Percentiles rank a stretch among this genome's conserved stretches.
phyloP scores from a whole-genome alignment of 2,888 invertebrate genomes.

The Hirtodrosophila trivittata region DNA sequence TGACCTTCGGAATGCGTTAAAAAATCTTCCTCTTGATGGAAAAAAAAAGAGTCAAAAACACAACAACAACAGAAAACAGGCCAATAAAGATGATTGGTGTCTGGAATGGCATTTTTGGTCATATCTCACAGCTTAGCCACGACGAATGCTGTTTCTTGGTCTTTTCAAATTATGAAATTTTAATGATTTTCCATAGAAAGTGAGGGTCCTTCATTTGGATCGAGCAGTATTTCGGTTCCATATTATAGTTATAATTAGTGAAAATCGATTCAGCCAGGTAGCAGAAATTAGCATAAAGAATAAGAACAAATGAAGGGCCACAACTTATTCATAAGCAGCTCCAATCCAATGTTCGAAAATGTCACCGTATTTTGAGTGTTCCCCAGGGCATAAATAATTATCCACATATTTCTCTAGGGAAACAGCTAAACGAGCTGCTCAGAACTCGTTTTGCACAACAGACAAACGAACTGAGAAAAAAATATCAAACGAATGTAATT shows the following conservation, averaged over 20 bases:
- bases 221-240: background rate
- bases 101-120: slow-evolving; percentile 51
- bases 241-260: no score
- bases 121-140: background rate
- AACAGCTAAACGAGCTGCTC: background rate
- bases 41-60: slow-evolving; percentile 17
- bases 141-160: slow-evolving; percentile 17
- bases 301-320: no score
- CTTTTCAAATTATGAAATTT: slow-evolving; percentile 45
- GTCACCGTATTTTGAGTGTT: no score
- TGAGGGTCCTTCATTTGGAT: slow-evolving; percentile 13
- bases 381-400: slow-evolving; percentile 8
- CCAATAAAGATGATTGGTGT: slow-evolving; percentile 72
- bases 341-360: no score
- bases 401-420: slow-evolving; percentile 10
- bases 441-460: slow-evolving; percentile 41
- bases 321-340: no score
- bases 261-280: no score
- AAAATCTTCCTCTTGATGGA: slow-evolving; percentile 25
- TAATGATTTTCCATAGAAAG: slow-evolving; percentile 45
- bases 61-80: slow-evolving; percentile 13
- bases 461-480: no score
- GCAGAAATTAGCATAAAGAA: no score
- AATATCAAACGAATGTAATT: slow-evolving; percentile 39
- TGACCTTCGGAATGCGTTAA: slow-evolving; percentile 64